Evolutionary conservation across 1,140 invertebrate species (phyloP).

Genomic region (Limonius californicus): DNA sequence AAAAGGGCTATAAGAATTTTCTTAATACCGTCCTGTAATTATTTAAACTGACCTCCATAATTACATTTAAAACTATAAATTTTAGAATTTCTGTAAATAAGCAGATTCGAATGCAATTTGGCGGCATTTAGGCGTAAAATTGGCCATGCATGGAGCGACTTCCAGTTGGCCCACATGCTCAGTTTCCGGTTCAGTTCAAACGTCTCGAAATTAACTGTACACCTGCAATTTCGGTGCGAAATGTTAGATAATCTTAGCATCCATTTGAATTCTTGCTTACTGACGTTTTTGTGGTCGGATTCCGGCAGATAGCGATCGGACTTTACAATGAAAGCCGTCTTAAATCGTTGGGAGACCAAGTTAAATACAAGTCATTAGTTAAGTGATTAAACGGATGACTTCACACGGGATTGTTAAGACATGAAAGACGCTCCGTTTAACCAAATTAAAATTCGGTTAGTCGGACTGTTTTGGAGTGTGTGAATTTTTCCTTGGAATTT

Average conservation of each 20-base stretch:
- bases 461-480: no score
- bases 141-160: constrained; percentile 1
- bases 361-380: neutral
- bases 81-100: no score
- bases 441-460: no score
- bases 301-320: neutral
- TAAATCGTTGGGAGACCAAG: neutral
- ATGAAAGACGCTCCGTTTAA: no score
- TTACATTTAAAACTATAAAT: no score
- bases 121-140: neutral
- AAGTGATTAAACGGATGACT: neutral
- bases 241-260: neutral
- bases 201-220: neutral
- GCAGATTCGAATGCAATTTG: neutral
- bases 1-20: no score
- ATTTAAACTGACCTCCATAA: no score
- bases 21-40: no score
- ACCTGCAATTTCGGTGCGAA: neutral
- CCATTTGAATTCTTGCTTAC: neutral
- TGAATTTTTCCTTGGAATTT: no score
- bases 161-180: neutral
- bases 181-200: neutral
- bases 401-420: neutral
- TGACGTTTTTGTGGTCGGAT: neutral
- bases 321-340: neutral